Conservation (phyloP, 2,113 vertebrate genomes). For the Silurus meridionalis region DNA sequence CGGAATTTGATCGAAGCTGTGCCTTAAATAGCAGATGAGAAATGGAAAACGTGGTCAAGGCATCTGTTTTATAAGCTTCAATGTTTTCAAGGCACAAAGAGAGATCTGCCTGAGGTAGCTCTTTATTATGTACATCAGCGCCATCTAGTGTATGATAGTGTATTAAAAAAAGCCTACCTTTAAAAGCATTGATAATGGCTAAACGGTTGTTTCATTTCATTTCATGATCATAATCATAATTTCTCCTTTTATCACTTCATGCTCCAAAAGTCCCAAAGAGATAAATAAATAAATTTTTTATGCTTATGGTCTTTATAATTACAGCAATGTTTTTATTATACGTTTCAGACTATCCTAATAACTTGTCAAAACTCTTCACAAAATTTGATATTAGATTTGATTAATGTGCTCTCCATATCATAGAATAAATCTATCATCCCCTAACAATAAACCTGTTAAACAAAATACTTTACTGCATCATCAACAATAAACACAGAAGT, state of each 20-base stretch:
- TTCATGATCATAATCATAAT: neutral
- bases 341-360: no score
- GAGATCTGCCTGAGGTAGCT: neutral
- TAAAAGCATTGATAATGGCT: neutral
- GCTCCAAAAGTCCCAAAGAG: neutral
- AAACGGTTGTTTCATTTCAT: neutral
- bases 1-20: neutral
- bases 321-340: no score
- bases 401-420: no score
- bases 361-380: no score
- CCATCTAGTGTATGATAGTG: conserved; percentile 36
- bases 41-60: neutral
- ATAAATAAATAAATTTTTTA: no score
- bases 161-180: no score
- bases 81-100: neutral
- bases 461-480: no score
- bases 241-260: neutral
- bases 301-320: no score
- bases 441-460: no score
- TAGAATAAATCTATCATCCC: no score
- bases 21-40: neutral
- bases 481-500: no score
- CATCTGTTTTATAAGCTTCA: neutral
- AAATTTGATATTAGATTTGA: no score
- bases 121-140: neutral